These are phyloP conservation scores for Tribolium freemani DNA, from an alignment of 2,888 invertebrate species.

Conservation along the genomic window DNA sequence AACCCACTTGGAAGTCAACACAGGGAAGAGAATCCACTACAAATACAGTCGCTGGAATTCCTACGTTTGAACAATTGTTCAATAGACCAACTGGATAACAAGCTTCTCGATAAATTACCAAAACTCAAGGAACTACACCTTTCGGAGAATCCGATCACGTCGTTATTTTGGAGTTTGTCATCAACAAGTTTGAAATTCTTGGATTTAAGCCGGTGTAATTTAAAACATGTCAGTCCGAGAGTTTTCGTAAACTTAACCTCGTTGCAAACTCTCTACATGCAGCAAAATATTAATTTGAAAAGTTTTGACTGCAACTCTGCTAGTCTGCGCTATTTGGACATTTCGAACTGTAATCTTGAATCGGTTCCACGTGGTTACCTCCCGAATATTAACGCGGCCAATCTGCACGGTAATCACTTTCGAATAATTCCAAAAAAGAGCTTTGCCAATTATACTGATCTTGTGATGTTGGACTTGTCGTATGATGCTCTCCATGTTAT, in stretches of 20 bases:
- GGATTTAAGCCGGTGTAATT: slow-evolving; percentile 73
- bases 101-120: slow-evolving; percentile 69
- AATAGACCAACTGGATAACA: slow-evolving; percentile 71
- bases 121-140: slow-evolving; percentile 72
- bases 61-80: slow-evolving; percentile 76
- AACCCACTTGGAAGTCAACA: slow-evolving; percentile 71
- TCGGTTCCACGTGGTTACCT: slow-evolving; percentile 74
- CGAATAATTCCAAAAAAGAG: slow-evolving; percentile 72
- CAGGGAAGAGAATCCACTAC: slow-evolving; percentile 66
- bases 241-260: slow-evolving; percentile 73
- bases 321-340: slow-evolving; percentile 72
- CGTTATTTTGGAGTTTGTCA: slow-evolving; percentile 50
- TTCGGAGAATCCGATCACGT: slow-evolving; percentile 63
- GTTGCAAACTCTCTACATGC: slow-evolving; percentile 74
- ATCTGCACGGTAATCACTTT: slow-evolving; percentile 77
- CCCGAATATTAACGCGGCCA: slow-evolving; percentile 72
- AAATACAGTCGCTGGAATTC: slow-evolving; percentile 72
- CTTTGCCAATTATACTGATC: slow-evolving; percentile 74
- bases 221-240: slow-evolving; percentile 68
- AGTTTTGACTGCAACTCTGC: slow-evolving; percentile 67
- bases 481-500: slow-evolving; percentile 76
- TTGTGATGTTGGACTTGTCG: slow-evolving; percentile 77
- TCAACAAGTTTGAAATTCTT: slow-evolving; percentile 65
- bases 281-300: slow-evolving; percentile 74
- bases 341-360: slow-evolving; percentile 76